Conservation (phyloP, 1,140 invertebrate genomes). For the Ectropis grisescens region DNA sequence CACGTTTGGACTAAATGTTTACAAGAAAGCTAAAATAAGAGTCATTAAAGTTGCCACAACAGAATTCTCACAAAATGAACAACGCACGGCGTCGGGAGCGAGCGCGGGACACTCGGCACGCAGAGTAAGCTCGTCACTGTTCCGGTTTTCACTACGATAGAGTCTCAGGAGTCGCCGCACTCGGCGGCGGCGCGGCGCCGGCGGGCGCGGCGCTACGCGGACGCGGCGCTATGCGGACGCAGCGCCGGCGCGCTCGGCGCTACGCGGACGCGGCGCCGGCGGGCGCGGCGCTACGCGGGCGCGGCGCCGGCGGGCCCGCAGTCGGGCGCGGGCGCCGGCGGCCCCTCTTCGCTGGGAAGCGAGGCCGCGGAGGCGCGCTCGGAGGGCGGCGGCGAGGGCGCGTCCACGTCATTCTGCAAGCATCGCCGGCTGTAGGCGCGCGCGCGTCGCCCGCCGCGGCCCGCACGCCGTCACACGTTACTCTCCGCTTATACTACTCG, state of each 20-base stretch:
- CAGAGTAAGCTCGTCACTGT: too few relatives aligned
- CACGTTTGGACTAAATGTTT: too few relatives aligned
- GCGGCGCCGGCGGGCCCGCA: slow-evolving; percentile 15
- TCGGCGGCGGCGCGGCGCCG: too few relatives aligned
- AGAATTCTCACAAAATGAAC: too few relatives aligned
- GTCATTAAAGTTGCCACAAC: too few relatives aligned
- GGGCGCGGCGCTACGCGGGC: slow-evolving; percentile 16
- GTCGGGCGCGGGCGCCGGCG: slow-evolving; percentile 9
- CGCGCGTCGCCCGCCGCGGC: slow-evolving; percentile 40
- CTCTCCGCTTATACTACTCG: slow-evolving; percentile 17
- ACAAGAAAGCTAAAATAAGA: too few relatives aligned
- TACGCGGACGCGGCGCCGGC: slow-evolving; percentile 18
- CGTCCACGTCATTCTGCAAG: slow-evolving; percentile 64
- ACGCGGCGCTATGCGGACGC: too few relatives aligned
- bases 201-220: slow-evolving; percentile 16
- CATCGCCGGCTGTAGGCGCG: slow-evolving; percentile 39
- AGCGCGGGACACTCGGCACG: too few relatives aligned
- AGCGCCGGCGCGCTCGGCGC: slow-evolving; percentile 5
- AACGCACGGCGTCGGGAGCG: too few relatives aligned
- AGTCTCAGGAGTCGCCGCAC: too few relatives aligned
- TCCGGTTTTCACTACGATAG: too few relatives aligned
- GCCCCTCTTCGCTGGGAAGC: slow-evolving; percentile 14
- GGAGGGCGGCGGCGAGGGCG: slow-evolving; percentile 39
- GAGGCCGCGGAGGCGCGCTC: slow-evolving; percentile 7
- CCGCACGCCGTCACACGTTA: slow-evolving; percentile 33